Evolutionary conservation across 2,113 vertebrate species (phyloP).

Genomic region (Microtus pennsylvanicus): DNA sequence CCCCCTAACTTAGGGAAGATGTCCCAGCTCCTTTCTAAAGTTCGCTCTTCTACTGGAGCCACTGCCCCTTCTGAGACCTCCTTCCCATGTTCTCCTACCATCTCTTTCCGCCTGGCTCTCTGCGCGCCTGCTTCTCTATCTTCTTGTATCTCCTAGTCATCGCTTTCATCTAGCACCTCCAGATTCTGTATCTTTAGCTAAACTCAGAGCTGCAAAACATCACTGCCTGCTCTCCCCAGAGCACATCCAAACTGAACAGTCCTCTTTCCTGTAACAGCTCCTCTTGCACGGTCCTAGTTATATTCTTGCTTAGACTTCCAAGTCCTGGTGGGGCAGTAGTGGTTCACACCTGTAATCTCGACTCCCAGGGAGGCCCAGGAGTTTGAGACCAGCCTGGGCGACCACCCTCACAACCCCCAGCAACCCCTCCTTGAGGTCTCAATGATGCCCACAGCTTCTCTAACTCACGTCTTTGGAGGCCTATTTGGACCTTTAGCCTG

Average conservation of each 20-base stretch:
- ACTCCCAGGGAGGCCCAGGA: background rate
- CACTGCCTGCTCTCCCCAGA: background rate
- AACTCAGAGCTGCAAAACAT: constrained; percentile 34
- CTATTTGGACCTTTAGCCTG: background rate
- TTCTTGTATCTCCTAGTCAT: background rate
- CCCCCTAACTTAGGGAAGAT: background rate
- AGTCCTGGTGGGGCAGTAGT: background rate
- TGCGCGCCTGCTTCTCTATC: background rate
- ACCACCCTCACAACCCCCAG: background rate
- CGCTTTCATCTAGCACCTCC: background rate
- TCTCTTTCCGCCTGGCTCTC: background rate
- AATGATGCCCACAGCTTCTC: background rate
- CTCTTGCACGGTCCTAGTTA: background rate
- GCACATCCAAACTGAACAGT: background rate
- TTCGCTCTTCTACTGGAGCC: background rate
- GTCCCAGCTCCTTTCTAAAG: background rate
- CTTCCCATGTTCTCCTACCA: background rate
- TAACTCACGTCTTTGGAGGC: background rate
- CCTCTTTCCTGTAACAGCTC: background rate
- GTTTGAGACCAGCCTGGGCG: background rate
- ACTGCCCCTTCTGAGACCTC: background rate
- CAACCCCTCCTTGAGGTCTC: background rate
- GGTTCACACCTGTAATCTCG: background rate
- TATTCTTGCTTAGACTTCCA: background rate
- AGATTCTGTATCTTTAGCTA: background rate